Evolutionary conservation across 2,888 invertebrate species (phyloP).

Genomic region (Drosophila imparisetae): DNA sequence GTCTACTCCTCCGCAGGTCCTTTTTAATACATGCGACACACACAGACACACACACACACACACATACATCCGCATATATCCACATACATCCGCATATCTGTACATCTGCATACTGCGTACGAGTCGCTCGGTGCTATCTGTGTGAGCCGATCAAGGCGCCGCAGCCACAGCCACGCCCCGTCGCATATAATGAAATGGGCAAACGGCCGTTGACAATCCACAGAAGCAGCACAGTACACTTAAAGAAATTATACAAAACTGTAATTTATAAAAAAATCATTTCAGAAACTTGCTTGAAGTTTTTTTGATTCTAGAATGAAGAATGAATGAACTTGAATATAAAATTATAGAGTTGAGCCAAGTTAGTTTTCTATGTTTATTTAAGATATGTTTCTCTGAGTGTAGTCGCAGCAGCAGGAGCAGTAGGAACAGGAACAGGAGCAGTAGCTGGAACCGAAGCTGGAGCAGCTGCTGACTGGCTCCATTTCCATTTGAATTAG

Average conservation of each 20-base stretch:
- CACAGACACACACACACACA: conserved; percentile 1
- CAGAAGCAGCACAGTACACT: conserved; percentile 8
- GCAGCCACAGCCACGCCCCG: conserved; percentile 71
- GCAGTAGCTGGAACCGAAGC: conserved; percentile 58
- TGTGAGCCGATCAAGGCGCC: conserved; percentile 71
- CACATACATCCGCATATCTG: conserved; percentile 6
- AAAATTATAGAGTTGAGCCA: neutral
- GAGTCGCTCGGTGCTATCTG: conserved; percentile 54
- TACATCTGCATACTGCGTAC: conserved; percentile 53
- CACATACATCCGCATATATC: neutral
- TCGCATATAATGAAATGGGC: conserved; percentile 76
- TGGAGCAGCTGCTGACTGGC: conserved; percentile 77
- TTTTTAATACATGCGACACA: conserved; percentile 26
- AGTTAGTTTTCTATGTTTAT: neutral
- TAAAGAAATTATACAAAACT: neutral
- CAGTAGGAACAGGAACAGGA: conserved; percentile 28
- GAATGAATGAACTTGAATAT: neutral
- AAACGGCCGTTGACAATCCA: conserved; percentile 63
- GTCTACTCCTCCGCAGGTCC: conserved; percentile 28
- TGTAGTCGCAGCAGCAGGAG: neutral
- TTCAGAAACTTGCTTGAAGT: no score
- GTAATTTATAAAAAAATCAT: neutral
- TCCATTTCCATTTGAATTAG: conserved; percentile 80
- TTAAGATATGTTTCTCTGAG: neutral
- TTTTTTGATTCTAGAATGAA: neutral